Conservation (phyloP, 2,797 vertebrate genomes). For the Lutjanus argentimaculatus region DNA sequence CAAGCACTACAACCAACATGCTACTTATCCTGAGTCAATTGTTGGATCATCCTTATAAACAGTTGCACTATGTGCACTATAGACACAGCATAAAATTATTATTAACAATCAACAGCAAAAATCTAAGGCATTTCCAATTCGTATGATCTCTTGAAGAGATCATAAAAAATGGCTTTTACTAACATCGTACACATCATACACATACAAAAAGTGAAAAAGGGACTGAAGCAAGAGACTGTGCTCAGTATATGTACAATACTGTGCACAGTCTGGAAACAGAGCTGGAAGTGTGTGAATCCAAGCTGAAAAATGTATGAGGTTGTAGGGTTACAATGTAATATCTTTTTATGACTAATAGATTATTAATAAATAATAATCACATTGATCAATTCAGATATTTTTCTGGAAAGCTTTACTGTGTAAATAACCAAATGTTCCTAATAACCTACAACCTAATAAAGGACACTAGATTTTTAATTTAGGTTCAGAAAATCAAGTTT, state of each 20-base stretch:
- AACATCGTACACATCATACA: neutral
- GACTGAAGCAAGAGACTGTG: neutral
- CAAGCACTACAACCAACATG: neutral
- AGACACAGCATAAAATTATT: neutral
- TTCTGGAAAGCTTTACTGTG: neutral
- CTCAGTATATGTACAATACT: neutral
- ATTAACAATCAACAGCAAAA: neutral
- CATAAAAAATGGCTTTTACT: neutral
- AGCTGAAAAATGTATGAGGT: neutral
- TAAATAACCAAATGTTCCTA: neutral
- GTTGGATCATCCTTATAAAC: neutral
- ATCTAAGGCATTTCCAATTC: neutral
- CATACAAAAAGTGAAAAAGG: neutral
- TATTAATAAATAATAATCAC: constrained; percentile 1
- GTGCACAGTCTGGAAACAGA: neutral
- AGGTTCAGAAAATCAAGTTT: neutral
- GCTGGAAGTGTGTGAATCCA: neutral
- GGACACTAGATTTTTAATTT: neutral
- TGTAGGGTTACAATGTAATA: neutral
- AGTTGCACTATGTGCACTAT: neutral
- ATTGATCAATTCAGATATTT: neutral
- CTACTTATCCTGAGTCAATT: neutral
- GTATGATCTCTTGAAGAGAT: neutral
- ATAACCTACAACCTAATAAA: neutral
- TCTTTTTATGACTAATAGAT: neutral